Base-by-base conservation (phyloP, 2,113 vertebrate genomes). In the Bombycilla garrulus region DNA sequence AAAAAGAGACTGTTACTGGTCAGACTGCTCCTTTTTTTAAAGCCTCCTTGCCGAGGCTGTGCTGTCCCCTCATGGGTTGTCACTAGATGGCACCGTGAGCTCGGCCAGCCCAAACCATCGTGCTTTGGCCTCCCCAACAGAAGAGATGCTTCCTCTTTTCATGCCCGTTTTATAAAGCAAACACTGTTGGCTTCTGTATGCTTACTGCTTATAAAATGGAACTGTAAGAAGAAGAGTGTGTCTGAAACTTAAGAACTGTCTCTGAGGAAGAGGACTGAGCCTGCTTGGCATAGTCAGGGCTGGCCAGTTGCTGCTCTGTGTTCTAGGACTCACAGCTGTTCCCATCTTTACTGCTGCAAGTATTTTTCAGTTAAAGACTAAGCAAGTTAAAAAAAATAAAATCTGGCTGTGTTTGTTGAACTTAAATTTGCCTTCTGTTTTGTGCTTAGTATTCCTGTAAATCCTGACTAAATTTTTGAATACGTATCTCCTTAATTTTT, bases 31-130 rank as follows among this genome's bases (percentile, higher is more conserved):
- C 23, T 3, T 3, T 19, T 36, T 57, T 56, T 5, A 54, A 64
- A 86, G 51, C 18, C 28, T 18, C 6, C 22, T 2, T 16, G 9
- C 19, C 31, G 1, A 58, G 65, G 54, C 26, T 76, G 78, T 82
- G 35, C 26, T 91, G 87, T 91, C 36, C 24, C 24, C 4, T 36
- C 11, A 2, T 64, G 2, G 48, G 45, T 48, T 28, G 58, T 80
- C 92, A 81, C 91, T 85, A 93, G 92, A 40, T 87, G 94, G 95
- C 94, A 94, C 62, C 71, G 26, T 48, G 88, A 74, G n/a, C 66
- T 84, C 8, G 1, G 17, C 28, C 53, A 57, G 42, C 26, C 18
- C 61, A 16, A 66, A 51, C n/a, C 26, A 1, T 26, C 45, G 24
- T 11, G 3, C 79, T 35, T 20, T 25, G 56, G 38, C n/a, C 21